These are phyloP conservation scores for Clarias pachynema DNA, from an alignment of 2,797 vertebrate genomes.

Conservation along the genomic window DNA sequence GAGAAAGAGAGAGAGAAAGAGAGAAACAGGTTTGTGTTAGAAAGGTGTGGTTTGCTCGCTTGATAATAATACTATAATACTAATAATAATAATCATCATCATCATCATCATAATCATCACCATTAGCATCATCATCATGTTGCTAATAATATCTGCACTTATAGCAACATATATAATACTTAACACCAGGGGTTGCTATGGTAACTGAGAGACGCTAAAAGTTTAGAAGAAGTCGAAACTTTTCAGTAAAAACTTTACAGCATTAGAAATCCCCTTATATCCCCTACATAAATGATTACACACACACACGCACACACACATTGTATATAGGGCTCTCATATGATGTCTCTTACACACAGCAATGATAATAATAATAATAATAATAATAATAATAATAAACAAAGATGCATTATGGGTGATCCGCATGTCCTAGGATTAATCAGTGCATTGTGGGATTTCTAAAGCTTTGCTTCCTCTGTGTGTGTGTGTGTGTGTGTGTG, in stretches of 20 bases:
- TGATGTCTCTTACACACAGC: no score
- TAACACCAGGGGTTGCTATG: background rate
- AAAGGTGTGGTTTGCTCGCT: background rate
- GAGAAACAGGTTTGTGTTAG: background rate
- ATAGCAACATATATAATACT: background rate
- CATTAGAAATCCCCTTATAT: no score
- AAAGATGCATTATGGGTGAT: background rate
- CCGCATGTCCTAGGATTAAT: no score
- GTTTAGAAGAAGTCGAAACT: background rate
- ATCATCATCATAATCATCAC: background rate
- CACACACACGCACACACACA: no score
- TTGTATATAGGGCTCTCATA: no score
- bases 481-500: constrained; percentile 12
- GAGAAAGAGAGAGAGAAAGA: background rate
- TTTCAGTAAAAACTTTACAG: background rate
- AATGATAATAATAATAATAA: background rate
- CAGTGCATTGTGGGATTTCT: constrained; percentile 14
- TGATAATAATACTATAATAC: background rate
- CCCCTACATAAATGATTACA: no score
- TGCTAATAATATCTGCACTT: background rate
- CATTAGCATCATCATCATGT: background rate
- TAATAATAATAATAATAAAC: background rate
- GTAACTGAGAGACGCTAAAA: background rate
- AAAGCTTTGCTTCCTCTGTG: background rate
- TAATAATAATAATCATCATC: background rate